phyloP scores from a whole-genome alignment of 2,797 vertebrate species.

The Microchirus variegatus region DNA sequence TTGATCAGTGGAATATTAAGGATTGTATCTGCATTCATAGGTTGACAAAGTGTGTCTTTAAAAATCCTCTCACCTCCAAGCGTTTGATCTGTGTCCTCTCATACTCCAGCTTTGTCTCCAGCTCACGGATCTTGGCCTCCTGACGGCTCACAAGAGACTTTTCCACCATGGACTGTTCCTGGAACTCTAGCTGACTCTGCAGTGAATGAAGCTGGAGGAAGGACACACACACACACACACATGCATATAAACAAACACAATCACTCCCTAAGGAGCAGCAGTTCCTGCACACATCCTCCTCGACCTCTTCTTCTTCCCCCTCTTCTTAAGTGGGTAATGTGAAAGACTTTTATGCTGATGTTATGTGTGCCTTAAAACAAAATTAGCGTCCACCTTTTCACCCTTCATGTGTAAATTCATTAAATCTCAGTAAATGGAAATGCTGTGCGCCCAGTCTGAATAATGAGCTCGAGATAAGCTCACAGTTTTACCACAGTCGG shows the following conservation, averaged over 20 bases:
- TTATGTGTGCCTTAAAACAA: slow-evolving; percentile 29
- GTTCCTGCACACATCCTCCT: slow-evolving; percentile 1
- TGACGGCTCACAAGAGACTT: slow-evolving; percentile 97
- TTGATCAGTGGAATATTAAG: slow-evolving; percentile 15
- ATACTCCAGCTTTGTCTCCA: slow-evolving; percentile 96
- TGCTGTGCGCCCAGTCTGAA: slow-evolving; percentile 46
- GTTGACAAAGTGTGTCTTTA: slow-evolving; percentile 11
- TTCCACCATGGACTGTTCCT: slow-evolving; percentile 98
- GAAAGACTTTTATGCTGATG: slow-evolving; percentile 11
- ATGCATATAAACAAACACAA: slow-evolving; percentile 19
- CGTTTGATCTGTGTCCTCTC: slow-evolving; percentile 96
- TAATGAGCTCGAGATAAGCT: slow-evolving; percentile 45
- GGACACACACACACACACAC: slow-evolving; percentile 17
- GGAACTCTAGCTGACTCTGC: slow-evolving; percentile 95
- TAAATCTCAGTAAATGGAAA: slow-evolving; percentile 43
- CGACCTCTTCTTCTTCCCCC: slow-evolving; percentile 28
- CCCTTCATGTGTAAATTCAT: slow-evolving; percentile 19
- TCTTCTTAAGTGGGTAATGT: slow-evolving; percentile 8
- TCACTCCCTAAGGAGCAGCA: slow-evolving; percentile 6
- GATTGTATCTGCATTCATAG: slow-evolving; percentile 9
- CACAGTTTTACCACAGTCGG: slow-evolving; percentile 33
- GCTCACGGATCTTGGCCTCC: slow-evolving; percentile 96
- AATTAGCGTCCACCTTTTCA: slow-evolving; percentile 42
- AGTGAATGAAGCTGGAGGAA: slow-evolving; percentile 89
- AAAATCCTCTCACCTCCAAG: slow-evolving; percentile 85